These are phyloP conservation scores for Sebastes flavidus DNA, from an alignment of 2,797 vertebrate species.

Conservation along the genomic window DNA sequence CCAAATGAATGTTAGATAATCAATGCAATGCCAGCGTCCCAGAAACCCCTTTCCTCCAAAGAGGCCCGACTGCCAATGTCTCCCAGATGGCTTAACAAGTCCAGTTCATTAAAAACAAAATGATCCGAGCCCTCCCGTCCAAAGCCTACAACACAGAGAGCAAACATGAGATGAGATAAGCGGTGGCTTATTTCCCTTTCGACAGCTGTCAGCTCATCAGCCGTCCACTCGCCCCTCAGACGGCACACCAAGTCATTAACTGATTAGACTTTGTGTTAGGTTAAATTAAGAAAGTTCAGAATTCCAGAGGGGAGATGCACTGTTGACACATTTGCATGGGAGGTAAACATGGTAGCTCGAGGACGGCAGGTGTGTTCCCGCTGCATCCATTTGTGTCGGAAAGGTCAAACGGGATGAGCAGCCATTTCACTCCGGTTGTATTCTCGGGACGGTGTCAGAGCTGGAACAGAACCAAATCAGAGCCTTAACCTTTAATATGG, in stretches of 20 bases:
- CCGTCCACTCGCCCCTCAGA: constrained; percentile 30
- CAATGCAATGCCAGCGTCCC: constrained; percentile 53
- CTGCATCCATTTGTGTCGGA: background rate
- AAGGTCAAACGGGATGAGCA: constrained; percentile 14
- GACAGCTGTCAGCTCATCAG: constrained; percentile 78
- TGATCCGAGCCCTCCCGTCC: constrained; percentile 28
- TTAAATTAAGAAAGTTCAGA: constrained; percentile 32
- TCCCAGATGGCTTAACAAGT: constrained; percentile 68
- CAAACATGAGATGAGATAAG: constrained; percentile 61
- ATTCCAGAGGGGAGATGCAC: constrained; percentile 1
- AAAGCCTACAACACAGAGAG: constrained; percentile 42
- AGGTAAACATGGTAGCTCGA: background rate
- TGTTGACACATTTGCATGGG: constrained; percentile 1
- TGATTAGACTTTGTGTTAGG: constrained; percentile 44
- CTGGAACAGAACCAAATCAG: background rate
- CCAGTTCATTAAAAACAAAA: constrained; percentile 76
- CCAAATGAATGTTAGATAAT: constrained; percentile 74
- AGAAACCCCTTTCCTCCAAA: constrained; percentile 44
- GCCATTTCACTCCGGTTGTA: background rate
- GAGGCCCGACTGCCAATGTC: constrained; percentile 52
- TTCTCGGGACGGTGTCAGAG: background rate
- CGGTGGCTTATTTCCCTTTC: constrained; percentile 66
- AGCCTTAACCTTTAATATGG: background rate
- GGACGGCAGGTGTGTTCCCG: background rate
- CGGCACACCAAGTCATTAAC: constrained; percentile 42